Base-by-base conservation (phyloP, 2,797 vertebrate species). In the Limnodromus scolopaceus region DNA sequence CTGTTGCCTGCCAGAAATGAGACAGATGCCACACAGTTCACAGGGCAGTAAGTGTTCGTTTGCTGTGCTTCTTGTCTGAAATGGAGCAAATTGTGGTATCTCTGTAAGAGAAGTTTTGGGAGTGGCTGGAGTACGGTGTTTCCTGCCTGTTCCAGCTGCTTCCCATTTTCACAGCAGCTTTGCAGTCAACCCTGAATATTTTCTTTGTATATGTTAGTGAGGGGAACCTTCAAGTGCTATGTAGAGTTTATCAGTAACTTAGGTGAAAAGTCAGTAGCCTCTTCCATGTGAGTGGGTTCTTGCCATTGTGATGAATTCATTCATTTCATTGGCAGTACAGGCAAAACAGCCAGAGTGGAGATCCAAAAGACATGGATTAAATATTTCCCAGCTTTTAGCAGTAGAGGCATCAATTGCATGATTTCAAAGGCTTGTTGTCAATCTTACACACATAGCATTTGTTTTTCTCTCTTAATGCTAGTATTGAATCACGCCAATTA, bases 401-500 rank as follows among this genome's bases (percentile, higher is more conserved):
- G 76, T 27, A 87, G 49, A 92, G 45, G 45, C 86, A 82, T 96
- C 80, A 89, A 51, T 20, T 96, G 91, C 81, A 22, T 60, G 71
- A 84, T 91, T 96, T 93, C 86, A 89, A 64, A 95, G 49, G 77
- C 64, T 82, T 95, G 71, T 96, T 96, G 90, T 94, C 95, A 87
- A 16, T 95, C 90, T 94, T 68, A 11, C 16, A 64, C 20, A 25
- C 64, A 22, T 57, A 45, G 30, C 84, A 70, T 92, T 96, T 97
- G 92, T 93, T 96, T 95, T 95, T 90, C 91, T 96, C 90, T 83
- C 75, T 94, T 95, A 92, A 92, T 97, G 64, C 79, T 96, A 84
- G 88, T 95, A 97, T 93, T 94, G 92, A 96, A 91, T 94, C 92
- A 89, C 71, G 46, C 64, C 92, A 96, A 94, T 97, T 97, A 95